Conservation (phyloP, 2,113 vertebrate species). For the Pygoscelis antarcticus region DNA sequence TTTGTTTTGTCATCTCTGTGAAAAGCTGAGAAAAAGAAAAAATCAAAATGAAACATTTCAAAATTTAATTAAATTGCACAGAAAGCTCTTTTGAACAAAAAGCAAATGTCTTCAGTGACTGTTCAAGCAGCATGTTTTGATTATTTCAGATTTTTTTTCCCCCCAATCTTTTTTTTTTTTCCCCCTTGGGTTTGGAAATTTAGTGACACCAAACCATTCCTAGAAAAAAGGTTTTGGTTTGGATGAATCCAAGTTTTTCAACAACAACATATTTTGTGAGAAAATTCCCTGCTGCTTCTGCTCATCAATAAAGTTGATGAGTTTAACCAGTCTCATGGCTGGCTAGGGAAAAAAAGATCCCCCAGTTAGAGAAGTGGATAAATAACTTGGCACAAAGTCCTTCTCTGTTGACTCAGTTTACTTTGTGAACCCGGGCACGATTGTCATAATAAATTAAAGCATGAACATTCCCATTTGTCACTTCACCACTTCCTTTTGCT, state of each 20-base stretch:
- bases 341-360: constrained; percentile 17
- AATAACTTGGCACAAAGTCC: constrained; percentile 62
- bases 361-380: constrained; percentile 46
- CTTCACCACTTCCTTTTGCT: constrained; percentile 62
- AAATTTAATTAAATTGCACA: neutral
- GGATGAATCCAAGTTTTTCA: neutral
- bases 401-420: constrained; percentile 67
- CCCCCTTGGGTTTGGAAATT: neutral
- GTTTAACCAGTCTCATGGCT: constrained; percentile 40
- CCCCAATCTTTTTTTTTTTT: neutral
- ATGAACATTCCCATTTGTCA: constrained; percentile 64
- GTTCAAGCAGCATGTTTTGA: neutral
- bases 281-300: constrained; percentile 50
- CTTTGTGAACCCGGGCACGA: constrained; percentile 38
- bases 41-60: neutral
- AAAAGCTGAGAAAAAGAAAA: constrained; percentile 9
- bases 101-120: neutral
- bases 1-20: neutral
- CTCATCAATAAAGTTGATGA: constrained; percentile 57
- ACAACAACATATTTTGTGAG: constrained; percentile 33
- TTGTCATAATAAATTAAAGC: constrained; percentile 65
- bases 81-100: constrained; percentile 25
- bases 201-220: constrained; percentile 2
- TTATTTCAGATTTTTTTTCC: neutral
- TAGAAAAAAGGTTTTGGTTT: constrained; percentile 5